Percentiles rank a stretch among this genome's conserved stretches.
Conservation (phyloP, 2,888 invertebrate genomes). For the Leptinotarsa peninsularis region DNA sequence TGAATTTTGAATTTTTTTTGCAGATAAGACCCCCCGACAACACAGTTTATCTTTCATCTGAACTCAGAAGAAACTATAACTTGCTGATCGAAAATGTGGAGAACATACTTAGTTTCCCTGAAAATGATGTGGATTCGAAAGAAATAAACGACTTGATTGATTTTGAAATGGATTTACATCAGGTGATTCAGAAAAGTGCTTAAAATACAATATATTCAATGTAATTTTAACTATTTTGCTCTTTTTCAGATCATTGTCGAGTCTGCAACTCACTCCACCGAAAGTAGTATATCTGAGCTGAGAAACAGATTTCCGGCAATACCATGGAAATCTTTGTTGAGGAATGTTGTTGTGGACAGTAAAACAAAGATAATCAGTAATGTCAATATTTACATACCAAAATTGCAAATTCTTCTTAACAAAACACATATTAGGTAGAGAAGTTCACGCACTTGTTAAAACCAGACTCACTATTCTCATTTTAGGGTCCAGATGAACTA, state of each 20-base stretch:
- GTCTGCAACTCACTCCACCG: constrained; percentile 12
- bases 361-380: constrained; percentile 33
- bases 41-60: constrained; percentile 33
- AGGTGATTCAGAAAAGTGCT: constrained; percentile 29
- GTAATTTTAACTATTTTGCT: constrained; percentile 3
- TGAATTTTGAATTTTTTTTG: constrained; percentile 26
- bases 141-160: constrained; percentile 29
- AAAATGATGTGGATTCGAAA: constrained; percentile 26
- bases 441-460: not conserved
- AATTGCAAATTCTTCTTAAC: constrained; percentile 42
- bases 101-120: constrained; percentile 43
- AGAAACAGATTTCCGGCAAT: constrained; percentile 31
- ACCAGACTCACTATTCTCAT: constrained; percentile 12
- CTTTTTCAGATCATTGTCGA: constrained; percentile 36
- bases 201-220: not conserved
- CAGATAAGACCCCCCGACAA: constrained; percentile 48
- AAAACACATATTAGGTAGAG: constrained; percentile 42
- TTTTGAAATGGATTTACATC: constrained; percentile 38
- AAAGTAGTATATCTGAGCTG: constrained; percentile 26
- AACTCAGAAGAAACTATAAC: constrained; percentile 41
- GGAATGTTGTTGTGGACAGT: constrained; percentile 33
- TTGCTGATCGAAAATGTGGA: constrained; percentile 46
- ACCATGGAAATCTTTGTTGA: constrained; percentile 37
- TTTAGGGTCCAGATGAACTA: constrained; percentile 47
- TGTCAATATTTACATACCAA: constrained; percentile 35